These are phyloP conservation scores for Drosophila elegans DNA, from an alignment of 1,140 invertebrate species.

Conservation along the genomic window DNA sequence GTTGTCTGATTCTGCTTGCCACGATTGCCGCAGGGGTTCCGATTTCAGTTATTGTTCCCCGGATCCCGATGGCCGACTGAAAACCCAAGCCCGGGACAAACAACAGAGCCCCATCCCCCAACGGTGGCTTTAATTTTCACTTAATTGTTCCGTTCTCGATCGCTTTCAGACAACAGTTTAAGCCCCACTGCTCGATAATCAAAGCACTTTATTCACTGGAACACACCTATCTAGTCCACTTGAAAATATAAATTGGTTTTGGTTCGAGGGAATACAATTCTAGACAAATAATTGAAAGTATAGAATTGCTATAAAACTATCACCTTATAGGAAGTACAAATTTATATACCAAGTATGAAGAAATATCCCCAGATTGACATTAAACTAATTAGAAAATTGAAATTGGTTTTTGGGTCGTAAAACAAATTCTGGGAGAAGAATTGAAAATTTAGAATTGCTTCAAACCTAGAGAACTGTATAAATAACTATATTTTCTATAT, in stretches of 20 bases:
- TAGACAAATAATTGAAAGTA: too few species aligned
- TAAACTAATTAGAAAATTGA: too few species aligned
- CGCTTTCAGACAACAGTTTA: constrained; percentile 32
- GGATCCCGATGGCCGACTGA: constrained; percentile 13
- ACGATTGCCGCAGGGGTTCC: constrained; percentile 10
- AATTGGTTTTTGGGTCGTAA: too few species aligned
- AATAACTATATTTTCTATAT: too few species aligned
- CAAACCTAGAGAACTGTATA: too few species aligned
- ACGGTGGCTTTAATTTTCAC: constrained; percentile 24
- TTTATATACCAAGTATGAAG: too few species aligned
- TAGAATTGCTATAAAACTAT: too few species aligned
- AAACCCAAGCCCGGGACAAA: constrained; percentile 49
- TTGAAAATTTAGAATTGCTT: too few species aligned
- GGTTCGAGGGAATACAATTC: background rate
- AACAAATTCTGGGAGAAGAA: too few species aligned
- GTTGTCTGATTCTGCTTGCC: constrained; percentile 37
- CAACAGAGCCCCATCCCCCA: constrained; percentile 14
- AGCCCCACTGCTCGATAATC: constrained; percentile 8
- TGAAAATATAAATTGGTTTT: background rate
- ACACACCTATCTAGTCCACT: background rate
- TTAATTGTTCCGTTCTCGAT: constrained; percentile 34
- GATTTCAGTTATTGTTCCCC: constrained; percentile 17
- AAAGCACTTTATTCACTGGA: constrained; percentile 21
- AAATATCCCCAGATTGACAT: too few species aligned
- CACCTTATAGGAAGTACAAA: too few species aligned